Base-by-base conservation (phyloP, 2,113 vertebrate species). In the Sigmodon hispidus region DNA sequence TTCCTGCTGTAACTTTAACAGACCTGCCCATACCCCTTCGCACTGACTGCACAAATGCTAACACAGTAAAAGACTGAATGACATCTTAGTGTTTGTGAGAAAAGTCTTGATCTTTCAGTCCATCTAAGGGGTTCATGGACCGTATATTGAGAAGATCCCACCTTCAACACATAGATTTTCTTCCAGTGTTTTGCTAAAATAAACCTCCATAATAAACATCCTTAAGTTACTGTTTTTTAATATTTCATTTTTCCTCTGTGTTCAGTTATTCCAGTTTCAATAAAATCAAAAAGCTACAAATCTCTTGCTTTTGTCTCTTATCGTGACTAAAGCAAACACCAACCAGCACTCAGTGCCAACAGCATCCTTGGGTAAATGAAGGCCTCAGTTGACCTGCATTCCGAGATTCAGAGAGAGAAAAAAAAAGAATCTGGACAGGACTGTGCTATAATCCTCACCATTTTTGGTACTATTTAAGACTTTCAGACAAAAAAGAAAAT, bases 401-500 rank as follows among this genome's bases (percentile, higher is more conserved):
- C 63, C 75, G 48, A 75, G 29, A 70, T 93, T 76, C n/a, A 70
- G 19, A 59, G 65, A 81, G 72, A 73, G 72, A 79, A 45, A 63
- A 81, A 72, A n/a, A n/a, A 13, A 11, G 22, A n/a, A 59, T 89
- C 48, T 91, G 24, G 89, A 63, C 19, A 94, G 17, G 76, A 89
- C 70, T 95, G 19, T 59, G 31, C n/a, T 89, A 43, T 70, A 21
- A 70, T 75, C 40, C 11, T 81, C n/a, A 81, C 81, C 36, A 72
- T 24, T 26, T 91, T 67, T 40, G 65, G 8, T 83, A n/a, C 16
- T 90, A 89, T n/a, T 61, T 10, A 70, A 90, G 88, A 88, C 67
- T 31, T 93, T 94, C 29, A 89, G 31, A 84, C 34, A 91, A 4
- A 65, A 34, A 3, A 75, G 26, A 87, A 95, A 96, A 77, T 36